Conservation (phyloP, 2,797 vertebrate genomes). For the Karalla daura region DNA sequence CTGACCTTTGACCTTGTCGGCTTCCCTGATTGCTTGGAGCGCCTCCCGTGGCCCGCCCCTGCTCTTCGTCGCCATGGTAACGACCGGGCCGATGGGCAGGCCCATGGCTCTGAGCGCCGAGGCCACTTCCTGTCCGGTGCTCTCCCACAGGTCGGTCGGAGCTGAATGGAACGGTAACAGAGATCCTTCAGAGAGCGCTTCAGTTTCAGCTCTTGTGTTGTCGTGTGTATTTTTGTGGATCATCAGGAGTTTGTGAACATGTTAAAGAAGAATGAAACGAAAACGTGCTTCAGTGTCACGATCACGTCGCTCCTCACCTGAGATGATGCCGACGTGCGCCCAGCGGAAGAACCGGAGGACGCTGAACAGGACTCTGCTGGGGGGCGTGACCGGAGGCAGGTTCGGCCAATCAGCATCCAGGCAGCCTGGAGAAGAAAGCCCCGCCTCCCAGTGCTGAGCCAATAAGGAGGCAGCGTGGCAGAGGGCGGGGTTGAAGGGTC, state of each 20-base stretch:
- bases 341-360: slow-evolving; percentile 85
- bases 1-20: slow-evolving; percentile 83
- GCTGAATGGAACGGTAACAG: too few relatives aligned
- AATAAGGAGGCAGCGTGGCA: slow-evolving; percentile 85
- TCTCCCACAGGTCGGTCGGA: slow-evolving; percentile 85
- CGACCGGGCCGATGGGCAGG: slow-evolving; percentile 81
- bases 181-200: too few relatives aligned
- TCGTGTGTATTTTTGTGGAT: too few relatives aligned
- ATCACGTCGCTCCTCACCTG: slow-evolving; percentile 48
- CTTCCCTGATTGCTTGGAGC: slow-evolving; percentile 72
- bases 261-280: too few relatives aligned
- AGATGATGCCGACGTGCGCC: slow-evolving; percentile 87
- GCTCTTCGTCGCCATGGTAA: slow-evolving; percentile 67
- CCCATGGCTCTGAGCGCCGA: slow-evolving; percentile 79
- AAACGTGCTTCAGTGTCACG: too few relatives aligned
- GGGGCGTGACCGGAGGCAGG: slow-evolving; percentile 71
- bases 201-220: too few relatives aligned
- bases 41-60: slow-evolving; percentile 68
- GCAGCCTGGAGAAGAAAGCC: slow-evolving; percentile 81
- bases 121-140: slow-evolving; percentile 82
- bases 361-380: slow-evolving; percentile 77
- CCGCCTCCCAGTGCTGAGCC: slow-evolving; percentile 84
- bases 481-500: slow-evolving; percentile 83
- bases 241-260: too few relatives aligned
- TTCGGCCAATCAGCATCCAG: slow-evolving; percentile 78